These are phyloP conservation scores for Biston stratarius DNA, from an alignment of 2,888 invertebrate species.

Conservation along the genomic window DNA sequence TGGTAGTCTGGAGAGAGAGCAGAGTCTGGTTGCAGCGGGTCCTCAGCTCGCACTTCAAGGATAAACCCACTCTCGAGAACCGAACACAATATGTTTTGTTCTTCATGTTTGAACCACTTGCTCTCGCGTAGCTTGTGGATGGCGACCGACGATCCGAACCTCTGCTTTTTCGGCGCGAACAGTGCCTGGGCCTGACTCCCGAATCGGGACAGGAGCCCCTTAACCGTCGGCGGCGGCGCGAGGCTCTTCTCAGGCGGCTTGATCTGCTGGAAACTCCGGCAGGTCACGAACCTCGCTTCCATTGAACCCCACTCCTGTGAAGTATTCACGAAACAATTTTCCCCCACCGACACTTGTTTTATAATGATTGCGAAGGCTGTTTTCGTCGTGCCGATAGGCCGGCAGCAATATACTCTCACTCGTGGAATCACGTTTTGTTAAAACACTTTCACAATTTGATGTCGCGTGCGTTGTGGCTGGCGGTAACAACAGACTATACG, in stretches of 20 bases:
- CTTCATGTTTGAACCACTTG: slow-evolving; percentile 91
- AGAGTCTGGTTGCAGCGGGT: slow-evolving; percentile 79
- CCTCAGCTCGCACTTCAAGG: slow-evolving; percentile 87
- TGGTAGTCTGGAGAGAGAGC: slow-evolving; percentile 82
- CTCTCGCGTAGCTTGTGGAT: slow-evolving; percentile 90
- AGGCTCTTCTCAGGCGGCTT: slow-evolving; percentile 85
- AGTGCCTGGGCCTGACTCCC: slow-evolving; percentile 85
- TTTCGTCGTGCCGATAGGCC: slow-evolving; percentile 51
- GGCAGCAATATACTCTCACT: slow-evolving; percentile 72
- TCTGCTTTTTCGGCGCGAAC: slow-evolving; percentile 82
- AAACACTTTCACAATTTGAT: slow-evolving; percentile 83
- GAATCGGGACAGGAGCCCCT: slow-evolving; percentile 83
- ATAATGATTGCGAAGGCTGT: slow-evolving; percentile 44
- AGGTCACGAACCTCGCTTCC: slow-evolving; percentile 87
- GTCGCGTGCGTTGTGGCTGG: slow-evolving; percentile 72
- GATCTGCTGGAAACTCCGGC: slow-evolving; percentile 85
- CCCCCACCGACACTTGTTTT: slow-evolving; percentile 67
- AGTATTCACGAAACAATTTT: slow-evolving; percentile 69
- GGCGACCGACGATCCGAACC: slow-evolving; percentile 89
- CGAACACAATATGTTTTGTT: slow-evolving; percentile 90
- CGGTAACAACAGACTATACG: slow-evolving; percentile 67
- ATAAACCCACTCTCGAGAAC: slow-evolving; percentile 91
- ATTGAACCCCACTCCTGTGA: slow-evolving; percentile 81
- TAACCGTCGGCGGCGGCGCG: slow-evolving; percentile 81
- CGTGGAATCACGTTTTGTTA: slow-evolving; percentile 69